Conservation (phyloP, 1,140 invertebrate genomes). For the Diprion similis region DNA sequence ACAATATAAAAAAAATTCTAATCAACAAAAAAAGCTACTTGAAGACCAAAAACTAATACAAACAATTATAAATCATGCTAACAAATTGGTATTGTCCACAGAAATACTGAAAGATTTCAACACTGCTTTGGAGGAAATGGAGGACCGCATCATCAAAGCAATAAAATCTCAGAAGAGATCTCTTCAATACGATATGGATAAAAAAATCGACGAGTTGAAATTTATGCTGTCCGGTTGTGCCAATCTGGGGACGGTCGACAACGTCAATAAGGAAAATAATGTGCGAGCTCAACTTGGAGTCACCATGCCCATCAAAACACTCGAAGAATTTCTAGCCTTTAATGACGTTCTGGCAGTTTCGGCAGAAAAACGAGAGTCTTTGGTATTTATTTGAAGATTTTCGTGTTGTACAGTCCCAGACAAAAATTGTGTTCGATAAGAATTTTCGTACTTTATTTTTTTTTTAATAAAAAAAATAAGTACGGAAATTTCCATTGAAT, state of each 20-base stretch:
- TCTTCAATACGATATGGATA: constrained; percentile 13
- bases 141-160: constrained; percentile 4
- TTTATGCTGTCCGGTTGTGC: constrained; percentile 8
- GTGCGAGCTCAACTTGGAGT: constrained; percentile 16
- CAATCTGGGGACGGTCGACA: constrained; percentile 10
- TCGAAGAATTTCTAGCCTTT: constrained; percentile 16
- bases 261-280: constrained; percentile 3
- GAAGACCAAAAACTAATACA: constrained; percentile 9
- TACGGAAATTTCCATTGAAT: too few relatives aligned
- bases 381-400: constrained; percentile 9
- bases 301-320: constrained; percentile 13
- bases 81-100: constrained; percentile 15
- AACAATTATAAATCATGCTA: background rate
- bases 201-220: constrained; percentile 14
- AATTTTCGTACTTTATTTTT: too few relatives aligned
- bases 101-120: constrained; percentile 16
- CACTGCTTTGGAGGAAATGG: constrained; percentile 16
- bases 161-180: constrained; percentile 14
- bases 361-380: constrained; percentile 10
- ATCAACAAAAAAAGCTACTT: background rate
- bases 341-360: constrained; percentile 9
- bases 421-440: too few relatives aligned
- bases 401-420: too few relatives aligned
- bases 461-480: too few relatives aligned
- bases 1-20: background rate